Evolutionary conservation across 23 tunicate species (phyloP).

Genomic region (Trididemnum nubilum): DNA sequence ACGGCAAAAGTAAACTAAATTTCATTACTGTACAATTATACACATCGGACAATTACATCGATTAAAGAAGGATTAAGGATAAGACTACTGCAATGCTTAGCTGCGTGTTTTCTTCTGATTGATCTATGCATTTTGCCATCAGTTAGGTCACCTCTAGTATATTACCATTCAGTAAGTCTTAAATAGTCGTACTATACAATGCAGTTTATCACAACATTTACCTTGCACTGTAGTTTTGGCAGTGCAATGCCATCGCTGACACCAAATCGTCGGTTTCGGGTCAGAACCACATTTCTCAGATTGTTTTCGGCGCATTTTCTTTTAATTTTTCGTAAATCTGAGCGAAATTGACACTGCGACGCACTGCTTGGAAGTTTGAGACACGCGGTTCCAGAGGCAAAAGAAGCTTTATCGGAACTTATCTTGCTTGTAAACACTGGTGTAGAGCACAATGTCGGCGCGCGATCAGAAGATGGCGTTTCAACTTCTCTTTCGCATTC

Average conservation of each 20-base stretch:
- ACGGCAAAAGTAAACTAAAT: no score
- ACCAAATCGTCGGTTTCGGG: constrained; percentile 1
- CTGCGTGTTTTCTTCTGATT: no score
- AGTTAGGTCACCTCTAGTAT: no score
- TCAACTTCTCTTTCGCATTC: neutral
- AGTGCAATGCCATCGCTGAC: neutral
- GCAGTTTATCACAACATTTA: no score
- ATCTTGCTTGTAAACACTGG: neutral
- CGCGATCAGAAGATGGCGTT: constrained; percentile 7
- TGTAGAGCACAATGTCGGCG: constrained; percentile 29
- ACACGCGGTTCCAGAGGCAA: neutral
- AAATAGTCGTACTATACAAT: no score
- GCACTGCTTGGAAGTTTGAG: neutral
- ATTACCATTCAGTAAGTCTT: no score
- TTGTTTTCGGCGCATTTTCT: neutral
- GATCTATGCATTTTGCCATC: no score
- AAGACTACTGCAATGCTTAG: no score
- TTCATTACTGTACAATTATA: no score
- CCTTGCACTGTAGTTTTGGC: no score
- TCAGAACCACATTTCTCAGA: neutral
- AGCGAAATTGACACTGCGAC: neutral
- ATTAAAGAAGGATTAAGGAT: no score
- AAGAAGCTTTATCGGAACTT: neutral
- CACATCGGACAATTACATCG: no score
- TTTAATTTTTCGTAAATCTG: neutral